A percentile compares a stretch with the other conserved stretches of the same genome.
Conservation (phyloP, 1,140 invertebrate genomes). For the Drosophila rufa region DNA sequence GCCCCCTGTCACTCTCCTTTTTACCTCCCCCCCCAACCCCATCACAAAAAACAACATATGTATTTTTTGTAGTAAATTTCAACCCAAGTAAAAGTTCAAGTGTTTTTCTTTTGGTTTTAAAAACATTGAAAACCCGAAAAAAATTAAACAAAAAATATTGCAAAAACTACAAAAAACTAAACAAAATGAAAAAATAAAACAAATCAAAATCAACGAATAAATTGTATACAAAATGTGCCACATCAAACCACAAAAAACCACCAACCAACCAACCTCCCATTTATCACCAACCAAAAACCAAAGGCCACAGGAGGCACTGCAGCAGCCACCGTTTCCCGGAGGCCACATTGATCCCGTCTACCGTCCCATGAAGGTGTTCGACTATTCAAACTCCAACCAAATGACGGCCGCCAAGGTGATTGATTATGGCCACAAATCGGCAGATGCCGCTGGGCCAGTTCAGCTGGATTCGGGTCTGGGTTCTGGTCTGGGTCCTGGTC, state of each 20-base stretch:
- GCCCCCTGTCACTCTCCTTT: slow-evolving; percentile 6
- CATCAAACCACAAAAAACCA: slow-evolving; percentile 19
- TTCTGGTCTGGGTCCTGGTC: neutral
- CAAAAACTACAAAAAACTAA: slow-evolving; percentile 32
- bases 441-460: neutral
- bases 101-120: slow-evolving; percentile 64
- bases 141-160: slow-evolving; percentile 29
- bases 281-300: slow-evolving; percentile 12
- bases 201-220: slow-evolving; percentile 17
- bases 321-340: neutral
- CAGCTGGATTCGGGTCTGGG: no score
- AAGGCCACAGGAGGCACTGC: slow-evolving; percentile 44
- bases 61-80: slow-evolving; percentile 31
- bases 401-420: slow-evolving; percentile 88
- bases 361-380: slow-evolving; percentile 79
- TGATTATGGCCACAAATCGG: slow-evolving; percentile 89
- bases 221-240: slow-evolving; percentile 36
- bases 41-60: slow-evolving; percentile 9
- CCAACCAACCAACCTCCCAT: neutral
- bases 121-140: slow-evolving; percentile 29
- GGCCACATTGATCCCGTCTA: slow-evolving; percentile 51
- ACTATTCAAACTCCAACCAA: slow-evolving; percentile 78
- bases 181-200: neutral
- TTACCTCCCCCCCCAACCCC: neutral
- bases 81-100: slow-evolving; percentile 70